Evolutionary conservation across 2,888 invertebrate species (phyloP).

Genomic region (Ichneumoninae sp.): DNA sequence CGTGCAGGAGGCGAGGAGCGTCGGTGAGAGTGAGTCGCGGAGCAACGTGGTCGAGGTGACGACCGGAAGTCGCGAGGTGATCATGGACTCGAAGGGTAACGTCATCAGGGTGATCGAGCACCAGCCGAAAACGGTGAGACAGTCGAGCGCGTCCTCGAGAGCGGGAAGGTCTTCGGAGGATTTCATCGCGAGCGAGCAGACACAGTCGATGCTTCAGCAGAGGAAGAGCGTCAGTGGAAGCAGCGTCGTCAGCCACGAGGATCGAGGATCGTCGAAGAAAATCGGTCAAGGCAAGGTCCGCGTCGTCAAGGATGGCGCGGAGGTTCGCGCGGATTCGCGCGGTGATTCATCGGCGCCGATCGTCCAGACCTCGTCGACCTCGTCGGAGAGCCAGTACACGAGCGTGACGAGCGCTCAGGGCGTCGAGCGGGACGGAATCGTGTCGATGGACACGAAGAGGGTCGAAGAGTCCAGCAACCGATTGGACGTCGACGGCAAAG

Average conservation of each 20-base stretch:
- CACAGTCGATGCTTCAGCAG: constrained; percentile 61
- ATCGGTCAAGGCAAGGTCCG: constrained; percentile 17
- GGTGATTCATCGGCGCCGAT: constrained; percentile 53
- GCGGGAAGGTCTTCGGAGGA: constrained; percentile 73
- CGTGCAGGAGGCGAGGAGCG: constrained; percentile 76
- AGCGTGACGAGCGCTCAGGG: constrained; percentile 73
- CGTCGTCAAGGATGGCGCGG: constrained; percentile 46
- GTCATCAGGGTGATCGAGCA: constrained; percentile 76
- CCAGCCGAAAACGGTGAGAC: constrained; percentile 67
- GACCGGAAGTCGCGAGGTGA: constrained; percentile 77
- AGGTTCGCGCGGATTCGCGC: constrained; percentile 62
- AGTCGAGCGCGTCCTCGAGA: constrained; percentile 63
- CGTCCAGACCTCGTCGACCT: constrained; percentile 66
- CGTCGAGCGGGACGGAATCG: constrained; percentile 74
- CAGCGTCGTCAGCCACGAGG: constrained; percentile 18
- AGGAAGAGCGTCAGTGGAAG: constrained; percentile 27
- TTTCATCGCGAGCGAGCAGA: constrained; percentile 74
- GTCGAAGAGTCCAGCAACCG: constrained; percentile 72
- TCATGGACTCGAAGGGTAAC: constrained; percentile 80
- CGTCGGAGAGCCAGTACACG: constrained; percentile 72
- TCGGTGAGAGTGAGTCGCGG: constrained; percentile 74
- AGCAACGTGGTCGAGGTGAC: constrained; percentile 77
- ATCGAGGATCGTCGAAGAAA: constrained; percentile 7
- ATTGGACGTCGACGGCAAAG: constrained; percentile 77
- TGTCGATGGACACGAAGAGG: constrained; percentile 72